A percentile compares a stretch with the other conserved stretches of the same genome.
Conservation (phyloP, 2,797 vertebrate genomes). For the Cyprinodon diabolis region DNA sequence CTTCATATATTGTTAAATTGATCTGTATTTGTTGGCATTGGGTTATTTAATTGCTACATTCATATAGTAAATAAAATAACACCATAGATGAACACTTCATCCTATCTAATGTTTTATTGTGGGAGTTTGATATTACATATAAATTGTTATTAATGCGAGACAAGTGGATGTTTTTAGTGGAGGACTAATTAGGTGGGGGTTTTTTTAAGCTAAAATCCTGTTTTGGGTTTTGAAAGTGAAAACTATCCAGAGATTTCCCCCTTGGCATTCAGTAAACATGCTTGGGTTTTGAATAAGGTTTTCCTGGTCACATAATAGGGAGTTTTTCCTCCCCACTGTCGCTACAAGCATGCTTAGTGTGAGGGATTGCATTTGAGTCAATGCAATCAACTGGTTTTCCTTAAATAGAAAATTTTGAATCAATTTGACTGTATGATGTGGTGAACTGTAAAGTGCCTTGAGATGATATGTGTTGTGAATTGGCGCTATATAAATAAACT, state of each 20-base stretch:
- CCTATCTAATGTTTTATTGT: neutral
- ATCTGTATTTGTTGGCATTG: too few species aligned
- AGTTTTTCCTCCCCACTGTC: too few species aligned
- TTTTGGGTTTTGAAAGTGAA: neutral
- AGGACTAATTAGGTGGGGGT: neutral
- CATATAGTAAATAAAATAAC: neutral
- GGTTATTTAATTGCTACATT: too few species aligned
- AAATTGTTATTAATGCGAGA: neutral
- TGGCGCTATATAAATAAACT: too few species aligned
- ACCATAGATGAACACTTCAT: neutral
- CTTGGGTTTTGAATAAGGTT: neutral
- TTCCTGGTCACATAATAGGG: neutral
- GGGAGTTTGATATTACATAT: neutral
- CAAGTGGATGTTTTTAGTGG: neutral
- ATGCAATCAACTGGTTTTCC: too few species aligned
- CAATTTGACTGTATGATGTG: too few species aligned
- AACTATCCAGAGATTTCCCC: neutral
- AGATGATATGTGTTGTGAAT: too few species aligned
- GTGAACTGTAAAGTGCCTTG: too few species aligned
- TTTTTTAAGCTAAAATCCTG: neutral
- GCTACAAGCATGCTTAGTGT: too few species aligned
- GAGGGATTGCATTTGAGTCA: too few species aligned
- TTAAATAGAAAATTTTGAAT: too few species aligned
- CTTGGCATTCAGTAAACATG: neutral
- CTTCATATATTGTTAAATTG: neutral